These are phyloP conservation scores for Oryzias woworae DNA, from an alignment of 2,113 vertebrate species.

Conservation along the genomic window DNA sequence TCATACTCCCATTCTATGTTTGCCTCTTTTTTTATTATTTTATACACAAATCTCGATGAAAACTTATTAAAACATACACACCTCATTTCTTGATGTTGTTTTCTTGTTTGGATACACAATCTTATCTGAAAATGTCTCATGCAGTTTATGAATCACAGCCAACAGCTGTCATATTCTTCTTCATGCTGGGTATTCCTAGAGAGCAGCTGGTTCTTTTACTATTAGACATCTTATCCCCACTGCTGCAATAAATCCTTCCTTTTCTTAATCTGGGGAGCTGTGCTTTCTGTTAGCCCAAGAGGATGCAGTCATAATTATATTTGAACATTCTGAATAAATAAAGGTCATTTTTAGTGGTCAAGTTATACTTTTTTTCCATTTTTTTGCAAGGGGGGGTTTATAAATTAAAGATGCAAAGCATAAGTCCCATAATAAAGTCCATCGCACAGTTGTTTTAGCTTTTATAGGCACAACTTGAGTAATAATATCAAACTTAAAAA, in stretches of 20 bases:
- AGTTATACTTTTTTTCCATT: no score
- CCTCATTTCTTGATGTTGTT: neutral
- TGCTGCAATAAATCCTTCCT: slow-evolving; percentile 44
- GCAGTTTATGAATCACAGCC: slow-evolving; percentile 44
- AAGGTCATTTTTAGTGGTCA: no score
- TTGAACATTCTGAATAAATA: no score
- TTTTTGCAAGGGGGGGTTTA: no score
- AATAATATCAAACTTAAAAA: no score
- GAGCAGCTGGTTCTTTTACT: slow-evolving; percentile 38
- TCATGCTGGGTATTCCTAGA: slow-evolving; percentile 34
- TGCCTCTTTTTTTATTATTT: slow-evolving; percentile 6
- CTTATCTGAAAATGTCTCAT: slow-evolving; percentile 7
- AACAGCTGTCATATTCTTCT: slow-evolving; percentile 54
- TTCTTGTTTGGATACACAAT: slow-evolving; percentile 1
- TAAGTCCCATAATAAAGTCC: no score
- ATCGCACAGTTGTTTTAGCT: no score
- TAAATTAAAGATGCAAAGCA: no score
- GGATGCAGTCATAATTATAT: no score
- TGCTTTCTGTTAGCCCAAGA: neutral
- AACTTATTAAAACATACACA: no score
- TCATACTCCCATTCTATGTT: slow-evolving; percentile 10
- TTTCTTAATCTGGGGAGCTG: neutral
- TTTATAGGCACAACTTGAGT: no score
- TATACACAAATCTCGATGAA: neutral
- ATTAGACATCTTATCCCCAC: slow-evolving; percentile 18